Base-by-base conservation (phyloP, 2,797 vertebrate genomes). In the Acanthornis magna region DNA sequence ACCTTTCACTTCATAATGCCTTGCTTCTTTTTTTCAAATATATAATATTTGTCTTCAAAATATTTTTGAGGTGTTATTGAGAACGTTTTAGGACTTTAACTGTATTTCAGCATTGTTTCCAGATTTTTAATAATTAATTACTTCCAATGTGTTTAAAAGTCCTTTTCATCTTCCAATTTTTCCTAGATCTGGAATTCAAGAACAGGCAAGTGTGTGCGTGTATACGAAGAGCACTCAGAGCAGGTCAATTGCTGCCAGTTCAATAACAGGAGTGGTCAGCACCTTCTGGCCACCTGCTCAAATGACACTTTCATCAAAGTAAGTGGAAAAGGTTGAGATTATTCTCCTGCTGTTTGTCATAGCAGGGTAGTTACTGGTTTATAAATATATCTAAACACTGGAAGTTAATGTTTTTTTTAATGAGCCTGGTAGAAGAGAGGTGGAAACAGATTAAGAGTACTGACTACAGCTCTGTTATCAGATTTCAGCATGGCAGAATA, bases 201-300 rank as follows among this genome's bases (percentile, higher is more conserved):
- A 93, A 98, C 96, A 42, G 99, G 98, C 32, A 93, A 93, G 29
- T 97, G 98, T 83, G 85, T 97, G 21, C 93, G 97, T 62, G 91
- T 95, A 7, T 99, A 99, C 18, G 96, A 97, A 11, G 99, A 98
- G 40, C 99, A 99, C 16, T 93, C 97, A 0, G 99, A 99, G 95
- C 99, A 99, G 94, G 98, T 99, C 95, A 99, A 98, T 72, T 98
- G 99, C 97, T 99, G 99, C 95, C 97, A 98, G 96, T 99, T 99
- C 88, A 99, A 98, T 85, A 99, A 98, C 95, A 97, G 81, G 3
- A 80, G 93, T 43, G 96, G 76, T 8, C 98, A 96, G 62, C 97
- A 98, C 91, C 98, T 99, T 60, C 98, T 99, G 94, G 99, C 98
- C 89, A 99, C 99, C 55, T 99, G 98, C 92, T 99, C 99, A 67